Conservation (phyloP, 1,140 invertebrate species). For the Phocides pigmalion region DNA sequence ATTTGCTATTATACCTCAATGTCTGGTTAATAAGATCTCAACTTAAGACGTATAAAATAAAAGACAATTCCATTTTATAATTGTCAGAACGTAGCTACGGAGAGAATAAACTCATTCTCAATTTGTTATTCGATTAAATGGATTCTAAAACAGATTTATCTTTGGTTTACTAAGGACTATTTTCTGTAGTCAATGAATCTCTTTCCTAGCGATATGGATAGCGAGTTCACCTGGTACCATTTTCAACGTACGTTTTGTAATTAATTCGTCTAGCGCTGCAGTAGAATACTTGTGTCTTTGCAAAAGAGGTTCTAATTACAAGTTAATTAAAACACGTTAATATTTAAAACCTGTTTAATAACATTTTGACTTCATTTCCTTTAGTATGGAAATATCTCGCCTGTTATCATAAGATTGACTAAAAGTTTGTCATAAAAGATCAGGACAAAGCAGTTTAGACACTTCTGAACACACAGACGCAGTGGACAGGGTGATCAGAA, state of each 20-base stretch:
- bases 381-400: too few species aligned
- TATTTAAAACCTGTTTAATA: background rate
- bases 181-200: slow-evolving; percentile 5
- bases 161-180: slow-evolving; percentile 2
- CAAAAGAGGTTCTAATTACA: background rate
- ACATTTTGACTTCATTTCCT: background rate
- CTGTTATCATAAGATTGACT: too few species aligned
- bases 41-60: too few species aligned
- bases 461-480: too few species aligned
- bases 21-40: too few species aligned
- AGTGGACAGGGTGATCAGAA: too few species aligned
- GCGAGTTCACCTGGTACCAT: slow-evolving; percentile 55
- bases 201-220: background rate
- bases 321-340: background rate
- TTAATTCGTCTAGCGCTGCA: slow-evolving; percentile 59
- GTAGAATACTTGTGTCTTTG: slow-evolving; percentile 48
- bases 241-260: slow-evolving; percentile 52
- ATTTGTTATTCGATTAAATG: slow-evolving; percentile 28
- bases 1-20: too few species aligned
- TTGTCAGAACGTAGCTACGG: too few species aligned
- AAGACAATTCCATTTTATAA: too few species aligned
- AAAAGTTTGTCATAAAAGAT: too few species aligned
- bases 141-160: slow-evolving; percentile 24
- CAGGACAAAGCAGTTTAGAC: too few species aligned
- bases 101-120: background rate